phyloP scores from a whole-genome alignment of 2,113 vertebrate genomes.

The Microcebus lehilahytsara region DNA sequence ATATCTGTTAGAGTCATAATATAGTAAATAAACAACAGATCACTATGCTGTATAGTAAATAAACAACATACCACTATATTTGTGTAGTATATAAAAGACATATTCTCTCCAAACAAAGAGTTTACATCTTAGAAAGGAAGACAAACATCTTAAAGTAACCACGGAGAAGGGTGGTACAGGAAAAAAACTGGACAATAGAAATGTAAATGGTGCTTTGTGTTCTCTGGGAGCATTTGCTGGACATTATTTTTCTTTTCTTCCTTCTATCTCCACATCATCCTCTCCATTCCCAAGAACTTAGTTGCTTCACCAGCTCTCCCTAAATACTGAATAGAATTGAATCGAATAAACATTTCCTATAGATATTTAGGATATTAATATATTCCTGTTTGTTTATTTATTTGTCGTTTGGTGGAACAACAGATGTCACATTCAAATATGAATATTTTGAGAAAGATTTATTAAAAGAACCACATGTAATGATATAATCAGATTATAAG shows the following conservation, averaged over 20 bases:
- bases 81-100: not conserved
- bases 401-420: not conserved
- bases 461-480: not conserved
- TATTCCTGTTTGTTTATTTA: not conserved
- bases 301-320: not conserved
- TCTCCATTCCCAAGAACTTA: not conserved
- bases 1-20: not conserved
- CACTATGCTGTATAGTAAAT: not conserved
- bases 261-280: not conserved
- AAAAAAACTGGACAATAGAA: not conserved
- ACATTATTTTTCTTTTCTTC: not conserved
- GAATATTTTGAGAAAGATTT: not conserved
- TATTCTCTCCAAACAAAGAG: not conserved
- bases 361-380: not conserved
- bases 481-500: not conserved
- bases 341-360: not conserved
- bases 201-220: not conserved
- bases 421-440: not conserved
- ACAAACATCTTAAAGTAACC: not conserved
- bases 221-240: not conserved
- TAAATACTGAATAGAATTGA: not conserved
- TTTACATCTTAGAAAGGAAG: not conserved
- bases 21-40: not conserved
- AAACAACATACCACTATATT: not conserved
- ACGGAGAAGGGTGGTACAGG: not conserved